These are phyloP conservation scores for Intellagama lesueurii DNA, from an alignment of 2,797 vertebrate species.

Conservation along the genomic window DNA sequence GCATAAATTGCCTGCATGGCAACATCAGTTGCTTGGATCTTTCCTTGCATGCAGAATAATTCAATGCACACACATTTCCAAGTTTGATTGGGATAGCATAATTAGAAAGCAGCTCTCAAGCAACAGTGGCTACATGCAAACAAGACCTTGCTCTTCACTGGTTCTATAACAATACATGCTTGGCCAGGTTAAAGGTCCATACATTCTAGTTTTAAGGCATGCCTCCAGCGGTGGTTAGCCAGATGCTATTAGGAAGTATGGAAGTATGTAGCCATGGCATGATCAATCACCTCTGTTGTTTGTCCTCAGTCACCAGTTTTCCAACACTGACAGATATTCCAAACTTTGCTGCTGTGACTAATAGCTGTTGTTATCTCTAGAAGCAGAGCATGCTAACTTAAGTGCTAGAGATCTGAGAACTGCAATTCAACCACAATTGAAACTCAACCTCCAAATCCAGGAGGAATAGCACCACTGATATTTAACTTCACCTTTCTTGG, in stretches of 20 bases:
- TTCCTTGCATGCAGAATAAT: not conserved
- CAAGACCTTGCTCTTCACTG: not conserved
- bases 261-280: not conserved
- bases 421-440: not conserved
- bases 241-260: not conserved
- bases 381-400: not conserved
- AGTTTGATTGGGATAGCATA: not conserved
- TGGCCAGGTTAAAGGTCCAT: not conserved
- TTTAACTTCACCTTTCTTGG: slow-evolving; percentile 7
- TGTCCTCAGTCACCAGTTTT: not conserved
- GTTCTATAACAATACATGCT: not conserved
- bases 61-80: not conserved
- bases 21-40: not conserved
- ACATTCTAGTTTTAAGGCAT: not conserved
- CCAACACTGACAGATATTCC: not conserved
- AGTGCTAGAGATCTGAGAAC: not conserved
- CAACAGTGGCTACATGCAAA: not conserved
- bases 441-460: not conserved
- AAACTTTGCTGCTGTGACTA: not conserved
- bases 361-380: not conserved
- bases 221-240: not conserved
- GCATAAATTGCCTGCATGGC: not conserved
- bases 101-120: not conserved
- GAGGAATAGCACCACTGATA: slow-evolving; percentile 21
- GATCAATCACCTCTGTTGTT: not conserved